Evolutionary conservation across 2,888 invertebrate genomes (phyloP).

Genomic region (Lithophane leautieri): DNA sequence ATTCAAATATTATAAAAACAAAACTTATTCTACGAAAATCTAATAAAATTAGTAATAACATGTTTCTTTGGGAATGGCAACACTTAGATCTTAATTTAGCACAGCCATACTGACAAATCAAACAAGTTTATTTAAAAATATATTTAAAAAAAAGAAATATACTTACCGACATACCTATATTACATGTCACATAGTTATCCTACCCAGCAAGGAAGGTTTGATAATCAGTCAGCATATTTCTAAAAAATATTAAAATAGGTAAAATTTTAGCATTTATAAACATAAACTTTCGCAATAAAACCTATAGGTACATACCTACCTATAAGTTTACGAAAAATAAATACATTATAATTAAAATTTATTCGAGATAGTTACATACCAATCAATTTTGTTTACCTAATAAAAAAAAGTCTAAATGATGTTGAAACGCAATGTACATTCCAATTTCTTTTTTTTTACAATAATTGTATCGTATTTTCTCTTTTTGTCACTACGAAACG

Average conservation of each 20-base stretch:
- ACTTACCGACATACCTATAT: background rate
- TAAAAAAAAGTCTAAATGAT: background rate
- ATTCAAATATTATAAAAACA: constrained; percentile 22
- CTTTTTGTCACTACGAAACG: constrained; percentile 16
- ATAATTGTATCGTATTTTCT: background rate
- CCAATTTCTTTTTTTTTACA: background rate
- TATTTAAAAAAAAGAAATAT: background rate
- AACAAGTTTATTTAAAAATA: constrained; percentile 16
- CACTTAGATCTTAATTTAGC: constrained; percentile 61
- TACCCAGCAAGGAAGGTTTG: background rate
- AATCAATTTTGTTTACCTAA: background rate
- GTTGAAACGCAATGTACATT: constrained; percentile 15
- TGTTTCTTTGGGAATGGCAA: constrained; percentile 66
- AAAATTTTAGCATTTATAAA: background rate
- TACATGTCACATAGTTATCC: background rate
- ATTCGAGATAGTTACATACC: background rate
- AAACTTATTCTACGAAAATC: constrained; percentile 31
- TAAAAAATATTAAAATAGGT: background rate
- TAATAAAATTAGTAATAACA: constrained; percentile 31
- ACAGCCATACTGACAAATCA: constrained; percentile 67
- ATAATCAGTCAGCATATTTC: background rate
- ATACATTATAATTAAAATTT: background rate
- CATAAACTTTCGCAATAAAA: background rate
- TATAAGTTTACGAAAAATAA: background rate
- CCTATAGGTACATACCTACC: background rate